Evolutionary conservation across 2,888 invertebrate species (phyloP).

Genomic region (Cosmia pyralina): DNA sequence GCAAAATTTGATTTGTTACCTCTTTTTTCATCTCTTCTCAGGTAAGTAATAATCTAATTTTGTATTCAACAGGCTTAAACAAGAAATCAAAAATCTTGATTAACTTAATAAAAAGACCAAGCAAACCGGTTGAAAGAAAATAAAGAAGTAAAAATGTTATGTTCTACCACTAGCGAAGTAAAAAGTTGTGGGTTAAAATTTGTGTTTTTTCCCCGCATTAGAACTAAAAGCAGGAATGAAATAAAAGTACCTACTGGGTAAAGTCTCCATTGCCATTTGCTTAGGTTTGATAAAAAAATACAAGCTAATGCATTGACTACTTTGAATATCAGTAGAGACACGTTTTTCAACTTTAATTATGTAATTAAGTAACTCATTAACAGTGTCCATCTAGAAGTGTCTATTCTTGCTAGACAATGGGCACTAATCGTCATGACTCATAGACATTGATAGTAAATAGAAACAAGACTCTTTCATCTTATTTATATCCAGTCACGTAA

Average conservation of each 20-base stretch:
- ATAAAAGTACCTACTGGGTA: too few relatives aligned
- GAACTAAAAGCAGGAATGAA: neutral
- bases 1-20: conserved; percentile 20
- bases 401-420: conserved; percentile 43
- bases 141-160: neutral
- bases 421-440: conserved; percentile 32
- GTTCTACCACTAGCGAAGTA: neutral
- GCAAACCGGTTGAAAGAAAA: conserved; percentile 4
- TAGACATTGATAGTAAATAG: conserved; percentile 14
- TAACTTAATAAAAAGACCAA: conserved; percentile 4
- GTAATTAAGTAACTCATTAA: conserved; percentile 22
- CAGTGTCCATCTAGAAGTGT: conserved; percentile 33
- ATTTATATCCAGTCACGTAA: conserved; percentile 22
- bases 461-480: conserved; percentile 3
- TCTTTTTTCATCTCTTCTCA: conserved; percentile 20
- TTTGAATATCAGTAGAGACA: conserved; percentile 22
- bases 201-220: neutral
- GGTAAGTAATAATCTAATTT: conserved; percentile 14
- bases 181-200: neutral
- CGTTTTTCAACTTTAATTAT: conserved; percentile 34
- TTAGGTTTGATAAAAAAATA: neutral
- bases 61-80: neutral
- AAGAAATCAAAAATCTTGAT: neutral
- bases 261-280: neutral
- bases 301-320: neutral